phyloP scores from a whole-genome alignment of 2,888 invertebrate species.

The Pristionchus mayeri region DNA sequence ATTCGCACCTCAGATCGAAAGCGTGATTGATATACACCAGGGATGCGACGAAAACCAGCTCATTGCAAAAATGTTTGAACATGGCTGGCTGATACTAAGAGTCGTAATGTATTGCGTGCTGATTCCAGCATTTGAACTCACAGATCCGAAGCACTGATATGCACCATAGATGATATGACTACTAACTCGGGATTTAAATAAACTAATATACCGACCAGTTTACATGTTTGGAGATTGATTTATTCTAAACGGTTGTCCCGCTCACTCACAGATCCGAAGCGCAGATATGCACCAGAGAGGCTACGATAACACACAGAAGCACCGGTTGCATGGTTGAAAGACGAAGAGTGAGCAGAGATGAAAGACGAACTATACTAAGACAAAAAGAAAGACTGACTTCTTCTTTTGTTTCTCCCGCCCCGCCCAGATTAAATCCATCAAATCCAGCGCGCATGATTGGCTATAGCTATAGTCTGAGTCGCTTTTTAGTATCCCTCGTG shows the following conservation, averaged over 20 bases:
- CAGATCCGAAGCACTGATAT: not conserved
- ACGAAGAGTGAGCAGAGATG: not conserved
- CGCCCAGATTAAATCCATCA: not conserved
- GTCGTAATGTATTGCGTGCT: too few species aligned
- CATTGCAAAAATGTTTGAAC: too few species aligned
- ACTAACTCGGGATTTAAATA: too few species aligned
- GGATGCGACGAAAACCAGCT: too few species aligned
- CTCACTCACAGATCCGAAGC: not conserved
- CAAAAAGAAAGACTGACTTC: not conserved
- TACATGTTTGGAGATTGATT: too few species aligned
- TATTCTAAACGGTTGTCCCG: too few species aligned
- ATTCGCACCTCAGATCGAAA: too few species aligned
- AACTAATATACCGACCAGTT: too few species aligned
- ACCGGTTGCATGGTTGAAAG: constrained; percentile 5
- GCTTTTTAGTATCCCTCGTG: not conserved
- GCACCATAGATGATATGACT: too few species aligned
- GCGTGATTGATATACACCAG: too few species aligned
- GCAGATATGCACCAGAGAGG: not conserved
- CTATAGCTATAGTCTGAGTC: not conserved
- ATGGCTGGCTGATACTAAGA: too few species aligned
- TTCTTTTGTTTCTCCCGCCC: not conserved
- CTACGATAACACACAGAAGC: not conserved
- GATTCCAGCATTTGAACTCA: too few species aligned
- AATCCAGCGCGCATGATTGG: not conserved
- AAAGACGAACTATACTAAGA: not conserved